These are phyloP conservation scores for Panurus biarmicus DNA, from an alignment of 2,113 vertebrate species.

Conservation along the genomic window DNA sequence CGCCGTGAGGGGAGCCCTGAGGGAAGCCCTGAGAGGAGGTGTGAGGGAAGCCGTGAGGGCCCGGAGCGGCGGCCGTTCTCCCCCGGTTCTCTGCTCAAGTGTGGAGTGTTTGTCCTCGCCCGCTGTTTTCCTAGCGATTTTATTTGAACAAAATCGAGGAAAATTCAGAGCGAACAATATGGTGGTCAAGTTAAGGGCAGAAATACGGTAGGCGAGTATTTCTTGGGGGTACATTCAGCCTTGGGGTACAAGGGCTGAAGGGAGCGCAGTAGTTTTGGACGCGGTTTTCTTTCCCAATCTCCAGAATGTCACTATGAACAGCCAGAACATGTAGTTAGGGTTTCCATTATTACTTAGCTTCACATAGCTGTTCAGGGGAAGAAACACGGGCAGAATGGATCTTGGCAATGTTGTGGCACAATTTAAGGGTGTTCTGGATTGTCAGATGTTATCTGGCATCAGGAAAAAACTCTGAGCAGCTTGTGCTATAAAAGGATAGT, in stretches of 20 bases:
- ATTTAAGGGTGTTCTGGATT: not conserved
- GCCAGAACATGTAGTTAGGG: not conserved
- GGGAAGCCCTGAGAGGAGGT: too few species aligned
- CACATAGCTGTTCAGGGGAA: not conserved
- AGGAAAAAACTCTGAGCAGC: not conserved
- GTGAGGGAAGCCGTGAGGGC: too few species aligned
- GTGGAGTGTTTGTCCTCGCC: rapidly evolving
- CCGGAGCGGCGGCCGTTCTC: rapidly evolving
- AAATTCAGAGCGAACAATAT: not conserved
- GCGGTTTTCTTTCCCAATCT: not conserved
- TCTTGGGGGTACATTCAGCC: too few species aligned
- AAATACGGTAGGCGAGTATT: not conserved
- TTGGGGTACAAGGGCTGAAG: not conserved
- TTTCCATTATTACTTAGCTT: not conserved
- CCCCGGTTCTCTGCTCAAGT: too few species aligned
- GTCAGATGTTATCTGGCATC: too few species aligned
- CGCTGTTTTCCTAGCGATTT: not conserved
- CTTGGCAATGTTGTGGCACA: not conserved
- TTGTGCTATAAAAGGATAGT: not conserved
- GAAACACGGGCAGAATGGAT: rapidly evolving
- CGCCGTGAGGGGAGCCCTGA: too few species aligned
- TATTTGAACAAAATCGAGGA: not conserved
- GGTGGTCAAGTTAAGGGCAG: not conserved
- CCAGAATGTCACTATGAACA: not conserved
- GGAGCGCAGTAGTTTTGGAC: not conserved